Base-by-base conservation (phyloP, 2,113 vertebrate genomes). In the Microtus pennsylvanicus region DNA sequence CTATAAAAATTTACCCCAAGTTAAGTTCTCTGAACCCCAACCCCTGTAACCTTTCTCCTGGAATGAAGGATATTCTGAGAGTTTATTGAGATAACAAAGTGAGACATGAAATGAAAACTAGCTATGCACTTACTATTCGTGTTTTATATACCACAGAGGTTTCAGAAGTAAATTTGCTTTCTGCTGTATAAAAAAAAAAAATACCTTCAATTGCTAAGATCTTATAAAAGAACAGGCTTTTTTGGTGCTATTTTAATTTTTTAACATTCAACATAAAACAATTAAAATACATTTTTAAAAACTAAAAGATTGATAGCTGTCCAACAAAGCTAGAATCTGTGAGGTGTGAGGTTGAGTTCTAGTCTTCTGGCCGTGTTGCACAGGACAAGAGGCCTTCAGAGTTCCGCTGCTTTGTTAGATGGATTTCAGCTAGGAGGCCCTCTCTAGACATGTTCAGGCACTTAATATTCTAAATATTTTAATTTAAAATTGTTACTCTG, bases 141-240 rank as follows among this genome's bases (percentile, higher is more conserved):
- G 22, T 7, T 24, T 38, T 47, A 12, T 2, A 91, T 16, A 88
- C 22, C 55, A 86, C 91, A 91, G 72, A 47, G 24, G 7, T 52
- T 88, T 70, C n/a, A 74, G 42, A 88, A 78, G n/a, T n/a, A 88
- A 94, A 85, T 14, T 70, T 88, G 70, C 78, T 58, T 35, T 74
- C 47, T 45, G n/a, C 14, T 88, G 38, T 21, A 80, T 65, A 85
- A 75, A 2, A 93, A 93, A 91, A 42, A 30, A 61, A 45, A 45
- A 45, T 45, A 45, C 1, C n/a, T 93, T 89, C 58, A 30, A 74
- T 17, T 52, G 45, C 93, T 58, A 26, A 90, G 78, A 80, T 70
- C n/a, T 67, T 85, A 1, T 9, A 97, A 65, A 78, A 78, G 28
- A 77, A n/a, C 14, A 81, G 45, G 30, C 50, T 86, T 95, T 88